Evolutionary conservation across 1,140 invertebrate genomes (phyloP).

Genomic region (Aphaenogaster rudis): DNA sequence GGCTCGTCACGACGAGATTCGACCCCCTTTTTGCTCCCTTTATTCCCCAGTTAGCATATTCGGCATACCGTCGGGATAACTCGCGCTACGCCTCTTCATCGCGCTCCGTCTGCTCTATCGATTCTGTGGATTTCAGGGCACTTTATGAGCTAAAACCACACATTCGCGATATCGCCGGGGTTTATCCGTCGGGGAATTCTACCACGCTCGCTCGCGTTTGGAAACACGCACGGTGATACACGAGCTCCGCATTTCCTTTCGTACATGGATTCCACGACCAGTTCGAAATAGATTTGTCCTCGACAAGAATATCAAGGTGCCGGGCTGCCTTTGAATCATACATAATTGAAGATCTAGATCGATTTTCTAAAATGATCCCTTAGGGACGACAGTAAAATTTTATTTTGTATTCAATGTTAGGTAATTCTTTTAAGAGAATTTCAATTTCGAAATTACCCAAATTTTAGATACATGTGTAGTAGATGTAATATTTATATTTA

Average conservation of each 20-base stretch:
- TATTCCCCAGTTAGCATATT: slow-evolving; percentile 1
- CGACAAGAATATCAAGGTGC: not conserved
- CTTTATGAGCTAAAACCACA: slow-evolving; percentile 19
- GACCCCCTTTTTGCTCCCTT: slow-evolving; percentile 39
- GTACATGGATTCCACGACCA: not conserved
- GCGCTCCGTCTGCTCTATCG: slow-evolving; percentile 41
- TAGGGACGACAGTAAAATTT: not conserved
- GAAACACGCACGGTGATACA: not conserved
- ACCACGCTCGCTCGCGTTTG: not conserved
- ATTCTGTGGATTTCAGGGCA: slow-evolving; percentile 29
- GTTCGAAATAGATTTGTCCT: not conserved
- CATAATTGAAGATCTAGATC: not conserved
- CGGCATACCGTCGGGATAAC: slow-evolving; percentile 27
- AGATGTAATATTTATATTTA: not conserved
- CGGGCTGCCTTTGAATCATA: not conserved
- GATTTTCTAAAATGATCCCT: not conserved
- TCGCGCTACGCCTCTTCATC: not conserved
- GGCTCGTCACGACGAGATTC: slow-evolving; percentile 38
- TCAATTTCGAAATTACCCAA: not conserved
- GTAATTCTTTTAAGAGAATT: not conserved
- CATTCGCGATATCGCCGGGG: slow-evolving; percentile 22
- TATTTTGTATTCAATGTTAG: not conserved
- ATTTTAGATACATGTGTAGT: not conserved
- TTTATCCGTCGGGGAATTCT: slow-evolving; percentile 24
- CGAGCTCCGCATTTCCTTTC: not conserved